Conservation (phyloP, 2,113 vertebrate species). For the Anhinga anhinga region DNA sequence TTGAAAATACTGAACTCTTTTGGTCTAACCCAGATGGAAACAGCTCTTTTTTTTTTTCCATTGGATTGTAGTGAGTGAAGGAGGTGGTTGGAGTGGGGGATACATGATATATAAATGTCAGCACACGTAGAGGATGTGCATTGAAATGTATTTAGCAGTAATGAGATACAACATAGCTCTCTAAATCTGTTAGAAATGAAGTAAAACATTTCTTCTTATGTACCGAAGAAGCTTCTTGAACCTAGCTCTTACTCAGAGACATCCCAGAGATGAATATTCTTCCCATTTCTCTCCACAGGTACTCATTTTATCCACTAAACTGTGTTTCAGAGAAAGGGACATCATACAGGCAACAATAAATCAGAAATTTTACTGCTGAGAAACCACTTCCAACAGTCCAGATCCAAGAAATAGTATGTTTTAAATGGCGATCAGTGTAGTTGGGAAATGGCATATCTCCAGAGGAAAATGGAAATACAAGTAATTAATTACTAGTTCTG, state of each 20-base stretch:
- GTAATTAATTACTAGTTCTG: not conserved
- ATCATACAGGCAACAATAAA: not conserved
- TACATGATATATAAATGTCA: accelerated
- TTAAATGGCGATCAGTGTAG: not conserved
- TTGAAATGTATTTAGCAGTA: not conserved
- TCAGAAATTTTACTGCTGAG: not conserved
- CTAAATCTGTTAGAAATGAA: not conserved
- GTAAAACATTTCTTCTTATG: not conserved
- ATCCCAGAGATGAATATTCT: not conserved
- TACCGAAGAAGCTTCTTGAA: accelerated
- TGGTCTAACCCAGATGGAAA: not conserved
- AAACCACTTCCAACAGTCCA: not conserved
- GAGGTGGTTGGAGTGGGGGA: not conserved
- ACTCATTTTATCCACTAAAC: not conserved
- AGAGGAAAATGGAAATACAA: not conserved
- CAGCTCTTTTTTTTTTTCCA: not conserved
- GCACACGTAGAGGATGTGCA: not conserved
- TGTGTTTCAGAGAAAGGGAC: not conserved
- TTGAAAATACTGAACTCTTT: not conserved
- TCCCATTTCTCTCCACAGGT: not conserved
- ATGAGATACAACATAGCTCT: not conserved
- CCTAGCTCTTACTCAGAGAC: not conserved
- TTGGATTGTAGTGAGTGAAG: not conserved
- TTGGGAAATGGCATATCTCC: not conserved
- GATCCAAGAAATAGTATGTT: not conserved